Base-by-base conservation (phyloP, 2,888 invertebrate species). In the Temnothorax unifasciatus region DNA sequence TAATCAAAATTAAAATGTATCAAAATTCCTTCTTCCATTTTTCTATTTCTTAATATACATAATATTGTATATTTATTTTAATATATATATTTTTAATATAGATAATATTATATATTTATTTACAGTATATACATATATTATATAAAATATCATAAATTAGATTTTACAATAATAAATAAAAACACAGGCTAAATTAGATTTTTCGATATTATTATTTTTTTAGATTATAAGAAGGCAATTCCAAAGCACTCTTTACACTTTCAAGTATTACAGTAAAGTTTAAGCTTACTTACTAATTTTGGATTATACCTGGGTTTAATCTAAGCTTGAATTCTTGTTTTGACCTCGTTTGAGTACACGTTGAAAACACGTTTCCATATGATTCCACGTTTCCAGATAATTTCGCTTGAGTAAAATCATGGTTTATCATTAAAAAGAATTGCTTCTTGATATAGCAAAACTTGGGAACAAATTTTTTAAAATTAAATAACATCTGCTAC, bases 241-340 rank as follows among this genome's bases (percentile, higher is more conserved):
- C 2, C 9, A n/a, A 25, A 73, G 6, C 6, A 44, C n/a, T 64
- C 13, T 59, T 34, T 25, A 13, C 8, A 63, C 15, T n/a, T 75
- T 11, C 3, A 44, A 47, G 13, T n/a, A 47, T 52, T 52, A 38
- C 18, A 38, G 13, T 29, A 76, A 76, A 52, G 18, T 76, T 76
- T 64, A 21, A 50, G 50, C 44, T 47, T 38, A n/a, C 34, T 50
- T 41, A 25, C 50, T 38, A 50, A 50, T 25, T 11, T 76, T 61
- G 38, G n/a, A 47, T 64, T 64, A 64, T 15, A 25, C 25, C 41
- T 38, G 8, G 9, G 2, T 64, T 52, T 64, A 38, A 64, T 76
- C 38, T 25, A 52, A 64, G 52, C 29, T 41, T 25, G 15, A 52
- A 52, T 18, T 64, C 41, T 52, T 76, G 25, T 44, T 76, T 25